Percentiles rank a stretch among this genome's conserved stretches.
These are phyloP conservation scores for Telmatherina bonti DNA, from an alignment of 2,797 vertebrate genomes.

Conservation along the genomic window DNA sequence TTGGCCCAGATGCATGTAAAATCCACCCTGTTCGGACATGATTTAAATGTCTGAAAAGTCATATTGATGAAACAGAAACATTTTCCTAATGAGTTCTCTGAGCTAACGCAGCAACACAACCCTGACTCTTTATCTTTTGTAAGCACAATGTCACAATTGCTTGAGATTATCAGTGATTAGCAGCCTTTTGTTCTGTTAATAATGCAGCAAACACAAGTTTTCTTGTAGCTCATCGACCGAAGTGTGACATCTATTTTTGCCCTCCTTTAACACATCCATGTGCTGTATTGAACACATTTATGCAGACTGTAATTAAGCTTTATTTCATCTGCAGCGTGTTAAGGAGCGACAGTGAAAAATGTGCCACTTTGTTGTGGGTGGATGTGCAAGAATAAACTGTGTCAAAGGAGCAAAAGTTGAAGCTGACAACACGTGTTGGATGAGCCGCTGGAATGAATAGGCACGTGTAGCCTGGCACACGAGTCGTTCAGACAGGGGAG, in stretches of 20 bases:
- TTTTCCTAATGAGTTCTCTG: conserved; percentile 3
- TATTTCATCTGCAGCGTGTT: not conserved
- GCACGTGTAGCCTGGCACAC: conserved; percentile 36
- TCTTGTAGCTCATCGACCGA: not conserved
- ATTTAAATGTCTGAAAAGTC: not conserved
- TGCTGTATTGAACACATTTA: not conserved
- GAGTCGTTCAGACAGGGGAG: not conserved
- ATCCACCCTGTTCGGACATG: not conserved
- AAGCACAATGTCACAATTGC: not conserved
- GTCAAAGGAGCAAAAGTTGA: conserved; percentile 28
- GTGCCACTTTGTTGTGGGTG: conserved; percentile 13
- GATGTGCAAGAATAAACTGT: conserved; percentile 31
- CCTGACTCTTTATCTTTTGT: not conserved
- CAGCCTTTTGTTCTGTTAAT: not conserved
- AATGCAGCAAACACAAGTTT: not conserved
- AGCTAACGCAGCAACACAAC: not conserved
- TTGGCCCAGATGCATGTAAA: not conserved
- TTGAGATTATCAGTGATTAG: not conserved
- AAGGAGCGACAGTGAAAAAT: conserved; percentile 2
- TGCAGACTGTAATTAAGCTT: conserved; percentile 15
- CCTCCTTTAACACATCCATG: not conserved
- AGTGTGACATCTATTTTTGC: not conserved
- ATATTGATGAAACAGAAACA: not conserved
- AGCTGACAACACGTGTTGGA: conserved; percentile 39
- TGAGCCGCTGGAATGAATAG: conserved; percentile 3